Base-by-base conservation (phyloP, 1,140 invertebrate species). In the Melanaphis sacchari region DNA sequence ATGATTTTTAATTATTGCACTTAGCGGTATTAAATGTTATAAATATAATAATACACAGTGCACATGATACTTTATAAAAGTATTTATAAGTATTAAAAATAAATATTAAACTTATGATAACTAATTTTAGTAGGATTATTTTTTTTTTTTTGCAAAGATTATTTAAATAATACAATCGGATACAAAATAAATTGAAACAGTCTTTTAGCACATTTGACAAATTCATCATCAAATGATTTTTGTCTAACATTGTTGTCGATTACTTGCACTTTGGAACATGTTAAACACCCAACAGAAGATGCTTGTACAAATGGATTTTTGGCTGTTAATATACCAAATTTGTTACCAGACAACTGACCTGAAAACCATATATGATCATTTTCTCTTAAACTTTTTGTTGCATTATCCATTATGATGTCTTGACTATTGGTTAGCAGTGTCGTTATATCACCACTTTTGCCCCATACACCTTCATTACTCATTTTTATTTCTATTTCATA, bases 401-500 rank as follows among this genome's bases (percentile, higher is more conserved):
- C 91, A 54, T 93, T 93, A 18, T 93, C 91, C 91, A 93, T 81
- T 52, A 92, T 76, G 9, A 46, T 82, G 36, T 93, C 76, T 54
- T 85, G 43, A 31, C 76, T 93, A 36, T 84, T 93, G 18, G 91
- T 93, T 8, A 93, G 21, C 46, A 93, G 36, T 85, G 81, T 84
- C 22, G 81, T 52, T 38, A 84, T 84, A 40, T 85, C 81, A 31
- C 46, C 36, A 41, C 36, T 93, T n/a, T 24, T 93, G 38, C 91
- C 91, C 91, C 91, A 93, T 22, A 82, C 91, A 54, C 49, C 49
- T 31, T 84, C 46, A 24, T 85, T 85, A 26, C 40, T 84, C 76
- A 93, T 93, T 93, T 93, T 82, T 85, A 93, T 66, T 93, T 93
- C 91, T 84, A 93, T 93, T 93, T 93, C 91, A 84, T 93, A 93